phyloP scores from a whole-genome alignment of 2,888 invertebrate genomes.

The Xestobium rufovillosum region DNA sequence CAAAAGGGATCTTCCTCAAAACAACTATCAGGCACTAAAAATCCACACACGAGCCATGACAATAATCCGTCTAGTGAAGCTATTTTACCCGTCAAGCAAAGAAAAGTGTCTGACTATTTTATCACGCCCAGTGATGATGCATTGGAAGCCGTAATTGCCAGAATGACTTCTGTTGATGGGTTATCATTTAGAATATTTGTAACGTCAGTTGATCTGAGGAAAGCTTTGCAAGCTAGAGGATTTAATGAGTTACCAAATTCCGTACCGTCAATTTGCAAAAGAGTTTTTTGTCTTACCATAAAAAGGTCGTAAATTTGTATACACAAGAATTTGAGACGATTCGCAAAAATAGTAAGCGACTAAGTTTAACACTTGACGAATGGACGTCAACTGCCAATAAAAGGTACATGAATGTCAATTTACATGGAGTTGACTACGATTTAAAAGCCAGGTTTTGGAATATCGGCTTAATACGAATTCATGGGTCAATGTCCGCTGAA shows the following conservation, averaged over 20 bases:
- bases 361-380: constrained; percentile 12
- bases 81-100: constrained; percentile 8
- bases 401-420: no score
- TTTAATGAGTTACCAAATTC: no score
- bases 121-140: constrained; percentile 7
- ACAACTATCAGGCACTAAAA: constrained; percentile 4
- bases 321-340: no score
- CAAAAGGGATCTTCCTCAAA: constrained; percentile 4
- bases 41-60: not conserved
- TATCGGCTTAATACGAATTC: constrained; percentile 11
- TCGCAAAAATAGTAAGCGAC: no score
- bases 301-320: no score
- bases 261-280: no score
- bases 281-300: no score
- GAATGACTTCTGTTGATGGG: constrained; percentile 12
- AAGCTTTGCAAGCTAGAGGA: constrained; percentile 7
- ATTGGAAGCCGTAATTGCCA: constrained; percentile 10
- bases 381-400: no score
- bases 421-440: constrained; percentile 12
- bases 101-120: constrained; percentile 9
- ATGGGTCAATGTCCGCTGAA: constrained; percentile 13
- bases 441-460: constrained; percentile 10
- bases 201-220: constrained; percentile 12
- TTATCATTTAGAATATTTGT: constrained; percentile 11
- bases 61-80: constrained; percentile 1